Evolutionary conservation across 2,888 invertebrate species (phyloP), one percentile per base, ranked within the genome.

Genomic region (Amphipoea oculea): DNA sequence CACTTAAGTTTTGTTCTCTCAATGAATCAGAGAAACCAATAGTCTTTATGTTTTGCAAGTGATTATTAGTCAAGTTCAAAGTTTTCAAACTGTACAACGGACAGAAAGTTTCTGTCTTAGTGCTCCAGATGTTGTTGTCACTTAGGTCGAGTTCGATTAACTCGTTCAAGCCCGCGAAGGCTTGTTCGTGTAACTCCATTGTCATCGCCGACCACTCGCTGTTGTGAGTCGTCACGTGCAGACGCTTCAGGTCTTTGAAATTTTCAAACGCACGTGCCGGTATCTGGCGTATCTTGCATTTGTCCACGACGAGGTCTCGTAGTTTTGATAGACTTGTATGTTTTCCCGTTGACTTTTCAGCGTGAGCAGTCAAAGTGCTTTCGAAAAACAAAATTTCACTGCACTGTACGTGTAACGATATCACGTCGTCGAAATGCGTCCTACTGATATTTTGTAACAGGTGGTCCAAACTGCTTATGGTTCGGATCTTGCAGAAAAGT

Each of bases 191-290:
- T 77, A 98, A 93, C 90, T 98, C 98, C 95, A 98, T 97, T 88
- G 98, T 98, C 98, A 98, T 98, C 60, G 98, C 97, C 42, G 98
- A 98, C 98, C 98, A 98, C 92, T 98, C 98, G 86, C 98, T 98
- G 95, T 98, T 98, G 93, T 98, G 98, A 51, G 98, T 98, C 78
- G 98, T 97, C 90, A 99, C 95, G 73, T 98, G 97, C 78, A 99
- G 95, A 83, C 97, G 97, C 86, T 97, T 97, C 54, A 99, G 95
- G 91, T 98, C 98, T 90, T 97, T 97, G 86, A 98, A 97, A 86
- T 98, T 97, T 76, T 97, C 96, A 91, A 99, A 98, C 78, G 98
- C 98, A 69, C 97, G 97, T 78, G 97, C 97, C 68, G 98, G 98
- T 88, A 98, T 97, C 92, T 97, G 97, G n/a, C 98, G 97, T 91